phyloP scores from a whole-genome alignment of 2,113 vertebrate species.

The Solea solea region DNA sequence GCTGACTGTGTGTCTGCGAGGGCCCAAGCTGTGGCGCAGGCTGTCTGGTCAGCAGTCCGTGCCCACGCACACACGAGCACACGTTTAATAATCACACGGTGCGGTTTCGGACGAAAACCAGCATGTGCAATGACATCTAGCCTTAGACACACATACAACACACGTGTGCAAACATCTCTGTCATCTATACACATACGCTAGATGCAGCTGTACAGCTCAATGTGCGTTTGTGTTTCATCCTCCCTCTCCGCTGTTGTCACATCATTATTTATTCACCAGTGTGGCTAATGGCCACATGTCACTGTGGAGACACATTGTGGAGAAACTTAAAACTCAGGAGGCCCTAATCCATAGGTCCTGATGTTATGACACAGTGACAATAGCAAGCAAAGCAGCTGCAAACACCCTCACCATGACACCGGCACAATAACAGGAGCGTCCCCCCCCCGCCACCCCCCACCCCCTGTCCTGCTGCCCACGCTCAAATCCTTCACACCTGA shows the following conservation, averaged over 20 bases:
- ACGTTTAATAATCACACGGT: slow-evolving; percentile 22
- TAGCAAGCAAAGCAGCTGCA: slow-evolving; percentile 57
- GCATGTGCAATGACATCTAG: neutral
- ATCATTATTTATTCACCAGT: slow-evolving; percentile 66
- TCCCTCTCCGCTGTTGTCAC: slow-evolving; percentile 23
- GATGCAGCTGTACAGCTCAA: neutral
- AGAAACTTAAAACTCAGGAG: slow-evolving; percentile 52
- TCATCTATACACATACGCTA: neutral
- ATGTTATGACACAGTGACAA: slow-evolving; percentile 60
- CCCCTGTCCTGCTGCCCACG: neutral
- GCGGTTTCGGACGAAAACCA: slow-evolving; percentile 18
- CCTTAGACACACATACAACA: neutral
- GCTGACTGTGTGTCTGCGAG: slow-evolving; percentile 82
- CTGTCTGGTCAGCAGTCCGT: slow-evolving; percentile 78
- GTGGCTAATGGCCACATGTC: slow-evolving; percentile 63
- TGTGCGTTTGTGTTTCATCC: slow-evolving; percentile 19
- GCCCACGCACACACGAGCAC: slow-evolving; percentile 27
- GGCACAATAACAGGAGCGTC: slow-evolving; percentile 47
- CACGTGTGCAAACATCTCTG: neutral
- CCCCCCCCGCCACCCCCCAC: neutral
- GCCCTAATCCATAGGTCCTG: slow-evolving; percentile 64
- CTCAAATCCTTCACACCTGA: slow-evolving; percentile 68
- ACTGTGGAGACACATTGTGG: slow-evolving; percentile 45
- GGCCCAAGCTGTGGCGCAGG: slow-evolving; percentile 61
- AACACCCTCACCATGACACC: slow-evolving; percentile 38